Base-by-base conservation (phyloP, 2,888 invertebrate genomes). In the Teleiodes luculella region DNA sequence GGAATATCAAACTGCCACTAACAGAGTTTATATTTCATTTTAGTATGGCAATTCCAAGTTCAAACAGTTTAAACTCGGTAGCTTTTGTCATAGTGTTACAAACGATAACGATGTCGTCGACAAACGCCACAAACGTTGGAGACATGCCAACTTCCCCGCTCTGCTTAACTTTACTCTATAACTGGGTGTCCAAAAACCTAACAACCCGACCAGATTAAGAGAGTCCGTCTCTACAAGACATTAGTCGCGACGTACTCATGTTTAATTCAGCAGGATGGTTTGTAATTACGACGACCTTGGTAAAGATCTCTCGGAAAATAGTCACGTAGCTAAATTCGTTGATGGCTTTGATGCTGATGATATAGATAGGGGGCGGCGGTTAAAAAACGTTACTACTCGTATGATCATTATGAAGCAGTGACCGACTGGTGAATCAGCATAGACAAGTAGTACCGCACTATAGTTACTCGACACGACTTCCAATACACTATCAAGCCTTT, bases 211-310 rank as follows among this genome's bases (percentile, higher is more conserved):
- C 67, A 66, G 69, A 64, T 78, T 68, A 58, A 65, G 68, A 65
- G 67, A 68, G 63, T 64, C 31, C 35, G 24, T 13, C 28, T 6
- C 20, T 73, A 72, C 74, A 72, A 66, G 63, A 63, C 57, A 51
- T 54, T 20, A 55, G 55, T 41, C 58, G 57, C 63, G 59, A 57
- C 61, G 53, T 52, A 54, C 58, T 72, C 59, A 76, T 74, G 72
- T 80, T 72, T 79, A 74, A 81, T 78, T 82, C 74, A 77, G 68
- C 52, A 64, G 67, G 60, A 62, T 68, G 59, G 66, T 65, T 67
- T 67, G 64, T 64, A 63, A 68, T 63, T 66, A 59, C 61, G 62
- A 59, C 66, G 71, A 67, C 77, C 78, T 77, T 78, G 77, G 67
- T 46, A 4, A 62, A 64, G 58, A 30, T 64, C 65, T 63, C 60